Evolutionary conservation across 2,888 invertebrate species (phyloP).

Genomic region (Heliconius sara): DNA sequence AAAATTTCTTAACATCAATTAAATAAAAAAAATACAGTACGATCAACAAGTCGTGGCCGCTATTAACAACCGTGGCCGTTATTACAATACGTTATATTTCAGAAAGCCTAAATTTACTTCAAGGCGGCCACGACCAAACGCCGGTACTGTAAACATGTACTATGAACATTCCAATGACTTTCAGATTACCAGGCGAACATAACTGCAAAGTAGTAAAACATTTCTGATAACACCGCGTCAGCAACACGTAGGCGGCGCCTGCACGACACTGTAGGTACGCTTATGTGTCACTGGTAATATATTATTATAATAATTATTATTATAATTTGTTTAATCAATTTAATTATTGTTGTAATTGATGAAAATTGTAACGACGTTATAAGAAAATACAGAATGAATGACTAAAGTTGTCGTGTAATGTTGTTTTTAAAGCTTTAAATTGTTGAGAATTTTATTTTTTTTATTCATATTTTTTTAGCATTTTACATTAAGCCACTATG

Average conservation of each 20-base stretch:
- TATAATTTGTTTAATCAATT: conserved; percentile 30
- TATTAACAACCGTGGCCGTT: no score
- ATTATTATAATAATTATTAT: conserved; percentile 54
- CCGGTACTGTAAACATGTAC: background rate
- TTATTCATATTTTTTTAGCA: no score
- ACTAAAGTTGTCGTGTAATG: no score
- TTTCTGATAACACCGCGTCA: conserved; percentile 66
- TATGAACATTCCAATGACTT: conserved; percentile 45
- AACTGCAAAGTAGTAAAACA: conserved; percentile 47
- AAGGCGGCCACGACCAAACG: background rate
- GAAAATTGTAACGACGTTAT: no score
- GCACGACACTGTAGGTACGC: conserved; percentile 49
- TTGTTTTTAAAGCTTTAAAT: no score
- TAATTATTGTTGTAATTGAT: background rate
- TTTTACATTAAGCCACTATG: no score
- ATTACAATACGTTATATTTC: background rate
- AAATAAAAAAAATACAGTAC: no score
- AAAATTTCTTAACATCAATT: no score
- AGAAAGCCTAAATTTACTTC: background rate
- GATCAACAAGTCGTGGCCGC: no score
- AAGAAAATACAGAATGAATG: no score
- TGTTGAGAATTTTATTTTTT: no score
- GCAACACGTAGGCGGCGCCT: conserved; percentile 64
- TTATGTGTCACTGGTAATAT: conserved; percentile 61
- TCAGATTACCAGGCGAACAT: conserved; percentile 62